Conservation (phyloP, 2,888 invertebrate species). For the Vandiemenella viatica region DNA sequence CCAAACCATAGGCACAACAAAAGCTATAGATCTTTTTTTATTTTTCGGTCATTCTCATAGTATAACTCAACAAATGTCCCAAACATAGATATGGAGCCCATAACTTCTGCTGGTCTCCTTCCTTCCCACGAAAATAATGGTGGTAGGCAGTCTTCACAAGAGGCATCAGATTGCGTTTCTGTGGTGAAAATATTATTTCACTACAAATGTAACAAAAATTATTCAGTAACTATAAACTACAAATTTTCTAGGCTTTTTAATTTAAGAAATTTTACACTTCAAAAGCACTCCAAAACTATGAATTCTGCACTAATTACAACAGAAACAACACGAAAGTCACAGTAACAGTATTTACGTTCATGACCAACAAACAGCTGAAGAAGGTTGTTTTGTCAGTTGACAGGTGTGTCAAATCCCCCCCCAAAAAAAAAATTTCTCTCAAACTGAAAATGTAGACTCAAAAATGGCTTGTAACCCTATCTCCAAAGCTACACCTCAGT, state of each 20-base stretch:
- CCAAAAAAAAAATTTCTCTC: background rate
- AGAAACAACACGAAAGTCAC: background rate
- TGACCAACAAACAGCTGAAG: background rate
- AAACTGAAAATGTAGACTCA: background rate
- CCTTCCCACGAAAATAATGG: background rate
- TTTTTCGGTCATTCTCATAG: background rate
- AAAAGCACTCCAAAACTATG: background rate
- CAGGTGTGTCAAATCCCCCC: background rate
- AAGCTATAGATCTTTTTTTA: background rate
- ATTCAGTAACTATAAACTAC: background rate
- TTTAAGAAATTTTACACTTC: background rate
- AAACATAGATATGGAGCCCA: background rate
- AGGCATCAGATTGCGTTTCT: slow-evolving; percentile 1
- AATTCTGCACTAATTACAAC: background rate
- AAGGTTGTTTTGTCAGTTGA: background rate
- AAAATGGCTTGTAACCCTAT: background rate
- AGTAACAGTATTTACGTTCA: background rate
- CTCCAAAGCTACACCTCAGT: background rate
- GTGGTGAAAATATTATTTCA: slow-evolving; percentile 1
- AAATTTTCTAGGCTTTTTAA: background rate
- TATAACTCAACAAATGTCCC: background rate
- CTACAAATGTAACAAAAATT: background rate
- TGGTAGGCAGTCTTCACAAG: slow-evolving; percentile 1
- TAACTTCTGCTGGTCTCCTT: background rate
- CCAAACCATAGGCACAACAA: background rate